Evolutionary conservation across 2,888 invertebrate genomes (phyloP).

Genomic region (Rhagonycha lutea): DNA sequence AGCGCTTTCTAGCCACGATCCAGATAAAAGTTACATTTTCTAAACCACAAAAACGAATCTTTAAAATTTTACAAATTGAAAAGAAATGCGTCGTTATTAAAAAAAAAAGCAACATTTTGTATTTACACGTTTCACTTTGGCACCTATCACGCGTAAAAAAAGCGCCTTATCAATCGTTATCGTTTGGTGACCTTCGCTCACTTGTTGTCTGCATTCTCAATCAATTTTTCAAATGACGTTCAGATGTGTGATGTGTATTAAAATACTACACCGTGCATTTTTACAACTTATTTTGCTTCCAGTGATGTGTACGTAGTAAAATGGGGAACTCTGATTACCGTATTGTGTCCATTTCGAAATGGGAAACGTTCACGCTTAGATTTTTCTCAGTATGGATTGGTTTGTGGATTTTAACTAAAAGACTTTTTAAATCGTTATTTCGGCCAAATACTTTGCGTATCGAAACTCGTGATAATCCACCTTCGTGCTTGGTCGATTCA

Average conservation of each 20-base stretch:
- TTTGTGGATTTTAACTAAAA: slow-evolving; percentile 57
- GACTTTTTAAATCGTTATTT: slow-evolving; percentile 58
- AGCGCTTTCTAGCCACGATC: neutral
- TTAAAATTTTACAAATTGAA: neutral
- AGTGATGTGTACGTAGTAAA: slow-evolving; percentile 19
- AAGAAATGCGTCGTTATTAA: neutral
- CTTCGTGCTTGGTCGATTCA: slow-evolving; percentile 63
- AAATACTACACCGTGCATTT: slow-evolving; percentile 6
- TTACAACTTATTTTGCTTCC: neutral
- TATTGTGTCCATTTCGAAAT: slow-evolving; percentile 57
- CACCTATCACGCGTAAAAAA: slow-evolving; percentile 55
- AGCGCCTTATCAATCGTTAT: slow-evolving; percentile 16
- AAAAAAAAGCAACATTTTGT: neutral
- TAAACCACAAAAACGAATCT: neutral
- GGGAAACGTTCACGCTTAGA: slow-evolving; percentile 57
- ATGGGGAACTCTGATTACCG: slow-evolving; percentile 28
- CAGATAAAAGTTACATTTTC: neutral
- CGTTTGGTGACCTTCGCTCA: slow-evolving; percentile 24
- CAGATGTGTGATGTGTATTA: neutral
- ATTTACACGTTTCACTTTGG: slow-evolving; percentile 47
- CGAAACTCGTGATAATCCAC: slow-evolving; percentile 61
- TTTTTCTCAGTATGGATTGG: slow-evolving; percentile 58
- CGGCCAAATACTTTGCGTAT: slow-evolving; percentile 54
- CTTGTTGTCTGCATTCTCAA: slow-evolving; percentile 22
- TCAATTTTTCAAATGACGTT: slow-evolving; percentile 18